Evolutionary conservation across 2,888 invertebrate genomes (phyloP).

Genomic region (Helobdella robusta): DNA sequence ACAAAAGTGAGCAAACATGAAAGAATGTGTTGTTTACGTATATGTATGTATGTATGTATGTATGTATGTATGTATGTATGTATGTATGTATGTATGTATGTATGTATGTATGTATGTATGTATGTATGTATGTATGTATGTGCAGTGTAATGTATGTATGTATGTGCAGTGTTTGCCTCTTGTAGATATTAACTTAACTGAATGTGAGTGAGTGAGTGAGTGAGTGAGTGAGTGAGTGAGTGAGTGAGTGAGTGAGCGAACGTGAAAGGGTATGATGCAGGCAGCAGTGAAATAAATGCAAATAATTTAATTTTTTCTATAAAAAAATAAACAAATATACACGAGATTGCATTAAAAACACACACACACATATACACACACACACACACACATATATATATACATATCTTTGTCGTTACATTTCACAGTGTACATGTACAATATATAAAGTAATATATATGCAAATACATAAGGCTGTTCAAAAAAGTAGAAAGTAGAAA

Average conservation of each 20-base stretch:
- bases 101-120: conserved; percentile 2
- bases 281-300: no score
- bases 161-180: neutral
- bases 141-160: neutral
- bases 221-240: neutral
- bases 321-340: neutral
- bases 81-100: conserved; percentile 3
- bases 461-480: no score
- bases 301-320: neutral
- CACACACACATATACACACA: neutral
- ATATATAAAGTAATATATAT: no score
- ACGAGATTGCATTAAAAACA: neutral
- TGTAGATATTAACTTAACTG: neutral
- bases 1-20: no score
- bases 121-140: conserved; percentile 2
- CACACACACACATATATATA: conserved; percentile 2
- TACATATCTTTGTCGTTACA: neutral
- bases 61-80: conserved; percentile 11
- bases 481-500: no score
- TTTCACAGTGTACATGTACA: neutral
- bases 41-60: conserved; percentile 11
- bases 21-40: neutral
- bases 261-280: neutral
- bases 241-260: neutral
- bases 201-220: neutral